Evolutionary conservation across 64 coral and sea anemone genomes (phyloP).

Genomic region (Pocillopora damicornis): DNA sequence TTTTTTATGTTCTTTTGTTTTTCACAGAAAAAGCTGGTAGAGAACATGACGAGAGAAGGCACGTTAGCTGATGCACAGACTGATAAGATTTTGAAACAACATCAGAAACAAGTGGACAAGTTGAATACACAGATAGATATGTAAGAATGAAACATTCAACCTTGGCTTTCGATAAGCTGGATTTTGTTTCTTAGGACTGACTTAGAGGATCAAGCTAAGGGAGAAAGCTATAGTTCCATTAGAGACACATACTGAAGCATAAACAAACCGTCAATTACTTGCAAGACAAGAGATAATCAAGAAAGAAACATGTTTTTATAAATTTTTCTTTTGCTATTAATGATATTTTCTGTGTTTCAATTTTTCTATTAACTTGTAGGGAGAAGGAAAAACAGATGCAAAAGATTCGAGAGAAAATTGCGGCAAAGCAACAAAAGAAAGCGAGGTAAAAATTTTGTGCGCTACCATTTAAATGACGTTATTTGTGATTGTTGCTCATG

Average conservation of each 20-base stretch:
- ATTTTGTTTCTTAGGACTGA: too few relatives aligned
- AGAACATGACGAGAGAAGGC: conserved; percentile 84
- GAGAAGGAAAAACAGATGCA: conserved; percentile 90
- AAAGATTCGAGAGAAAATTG: conserved; percentile 88
- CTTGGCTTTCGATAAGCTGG: background rate
- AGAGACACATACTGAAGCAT: too few relatives aligned
- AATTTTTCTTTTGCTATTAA: background rate
- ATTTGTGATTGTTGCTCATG: too few relatives aligned
- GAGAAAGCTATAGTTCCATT: too few relatives aligned
- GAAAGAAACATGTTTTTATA: too few relatives aligned
- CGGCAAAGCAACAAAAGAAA: conserved; percentile 90
- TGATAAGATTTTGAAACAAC: conserved; percentile 88
- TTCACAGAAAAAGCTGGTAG: conserved; percentile 85
- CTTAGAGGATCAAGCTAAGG: too few relatives aligned
- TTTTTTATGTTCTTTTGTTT: background rate
- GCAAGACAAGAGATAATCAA: too few relatives aligned
- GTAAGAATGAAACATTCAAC: conserved; percentile 21
- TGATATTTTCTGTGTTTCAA: background rate
- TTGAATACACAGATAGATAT: conserved; percentile 78
- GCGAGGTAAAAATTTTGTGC: conserved; percentile 49
- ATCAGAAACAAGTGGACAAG: conserved; percentile 86
- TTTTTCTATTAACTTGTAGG: conserved; percentile 31
- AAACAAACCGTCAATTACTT: too few relatives aligned
- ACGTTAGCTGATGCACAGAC: conserved; percentile 83
- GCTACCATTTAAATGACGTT: too few relatives aligned